Percentiles rank a stretch among this genome's conserved stretches.
Conservation (phyloP, 2,113 vertebrate genomes). For the Narcine bancroftii region DNA sequence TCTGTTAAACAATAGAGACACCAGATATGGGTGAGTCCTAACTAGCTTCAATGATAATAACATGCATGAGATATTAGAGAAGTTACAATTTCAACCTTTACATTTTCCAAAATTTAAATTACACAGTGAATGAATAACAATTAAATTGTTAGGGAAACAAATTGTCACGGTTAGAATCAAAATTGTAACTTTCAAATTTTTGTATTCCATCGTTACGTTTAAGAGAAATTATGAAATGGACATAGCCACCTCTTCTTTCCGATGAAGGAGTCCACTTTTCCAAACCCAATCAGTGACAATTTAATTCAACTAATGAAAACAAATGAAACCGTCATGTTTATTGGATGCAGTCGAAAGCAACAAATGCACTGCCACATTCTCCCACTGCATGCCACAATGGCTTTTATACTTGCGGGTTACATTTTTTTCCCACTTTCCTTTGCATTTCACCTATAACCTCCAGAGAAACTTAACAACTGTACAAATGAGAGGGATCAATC, state of each 20-base stretch:
- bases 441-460: not conserved
- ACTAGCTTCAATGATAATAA: too few relatives aligned
- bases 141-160: not conserved
- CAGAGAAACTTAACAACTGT: too few relatives aligned
- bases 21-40: constrained; percentile 40
- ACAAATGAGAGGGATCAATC: not conserved
- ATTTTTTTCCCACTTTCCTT: not conserved
- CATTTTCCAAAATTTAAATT: not conserved
- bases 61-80: not conserved
- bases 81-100: not conserved
- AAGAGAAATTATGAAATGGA: not conserved
- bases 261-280: not conserved
- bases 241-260: not conserved
- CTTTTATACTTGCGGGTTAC: not conserved
- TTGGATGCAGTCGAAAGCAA: not conserved
- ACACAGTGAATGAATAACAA: not conserved
- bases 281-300: not conserved
- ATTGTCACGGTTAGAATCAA: not conserved
- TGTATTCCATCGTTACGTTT: not conserved
- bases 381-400: not conserved
- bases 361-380: not conserved
- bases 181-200: not conserved
- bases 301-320: not conserved
- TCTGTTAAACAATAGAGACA: not conserved
- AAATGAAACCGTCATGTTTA: not conserved